Conservation (phyloP, 1,140 invertebrate genomes). For the Drosophila novamexicana region DNA sequence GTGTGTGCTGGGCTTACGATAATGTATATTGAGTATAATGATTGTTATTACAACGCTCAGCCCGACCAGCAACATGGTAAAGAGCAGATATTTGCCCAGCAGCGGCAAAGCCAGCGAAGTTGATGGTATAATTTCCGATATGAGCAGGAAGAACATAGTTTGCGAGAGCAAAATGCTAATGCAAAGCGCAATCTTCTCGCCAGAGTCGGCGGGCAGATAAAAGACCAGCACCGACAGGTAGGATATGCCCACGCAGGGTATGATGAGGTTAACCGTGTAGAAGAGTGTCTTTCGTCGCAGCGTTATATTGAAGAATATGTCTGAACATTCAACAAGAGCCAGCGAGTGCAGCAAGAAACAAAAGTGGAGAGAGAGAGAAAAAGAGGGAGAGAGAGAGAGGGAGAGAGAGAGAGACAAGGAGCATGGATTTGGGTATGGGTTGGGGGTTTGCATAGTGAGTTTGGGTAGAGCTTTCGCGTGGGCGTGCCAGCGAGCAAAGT, state of each 20-base stretch:
- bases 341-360: slow-evolving; percentile 64
- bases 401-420: neutral
- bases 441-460: slow-evolving; percentile 56
- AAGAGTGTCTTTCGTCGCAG: slow-evolving; percentile 97
- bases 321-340: slow-evolving; percentile 85
- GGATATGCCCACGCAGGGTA: slow-evolving; percentile 96
- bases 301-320: slow-evolving; percentile 99
- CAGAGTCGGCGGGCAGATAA: slow-evolving; percentile 98
- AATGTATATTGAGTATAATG: slow-evolving; percentile 99
- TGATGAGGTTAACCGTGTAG: slow-evolving; percentile 98
- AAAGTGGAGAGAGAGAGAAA: neutral
- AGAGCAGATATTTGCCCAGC: slow-evolving; percentile 98
- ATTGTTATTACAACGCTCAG: slow-evolving; percentile 98
- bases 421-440: neutral
- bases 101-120: slow-evolving; percentile 98
- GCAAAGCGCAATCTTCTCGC: slow-evolving; percentile 99
- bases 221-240: slow-evolving; percentile 97
- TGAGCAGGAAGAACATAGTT: slow-evolving; percentile 99
- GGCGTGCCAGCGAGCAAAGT: slow-evolving; percentile 53
- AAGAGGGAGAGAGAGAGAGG: neutral
- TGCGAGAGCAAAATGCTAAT: slow-evolving; percentile 99
- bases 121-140: slow-evolving; percentile 99
- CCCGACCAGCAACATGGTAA: slow-evolving; percentile 99
- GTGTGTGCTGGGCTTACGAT: slow-evolving; percentile 99
- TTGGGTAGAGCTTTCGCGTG: slow-evolving; percentile 79